Evolutionary conservation across 2,113 vertebrate species (phyloP).

Genomic region (Falcunculus frontatus): DNA sequence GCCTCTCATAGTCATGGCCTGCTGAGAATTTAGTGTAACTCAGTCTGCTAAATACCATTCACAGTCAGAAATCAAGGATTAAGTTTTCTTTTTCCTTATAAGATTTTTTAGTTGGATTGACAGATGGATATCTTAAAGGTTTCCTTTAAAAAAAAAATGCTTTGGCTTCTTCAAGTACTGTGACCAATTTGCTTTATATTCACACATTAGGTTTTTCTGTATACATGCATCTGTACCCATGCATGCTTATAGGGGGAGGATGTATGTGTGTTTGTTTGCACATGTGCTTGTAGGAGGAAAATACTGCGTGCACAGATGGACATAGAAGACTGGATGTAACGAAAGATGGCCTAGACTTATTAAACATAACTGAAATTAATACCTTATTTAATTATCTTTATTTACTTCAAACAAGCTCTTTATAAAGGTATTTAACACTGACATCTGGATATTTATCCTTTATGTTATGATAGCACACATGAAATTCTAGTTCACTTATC

Average conservation of each 20-base stretch:
- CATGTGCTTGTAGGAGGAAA: not conserved
- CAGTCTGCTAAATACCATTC: constrained; percentile 1
- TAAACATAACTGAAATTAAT: not conserved
- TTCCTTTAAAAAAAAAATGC: not conserved
- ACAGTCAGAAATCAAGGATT: not conserved
- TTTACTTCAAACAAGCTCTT: not conserved
- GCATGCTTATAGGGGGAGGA: not conserved
- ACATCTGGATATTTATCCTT: not conserved
- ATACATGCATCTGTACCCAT: not conserved
- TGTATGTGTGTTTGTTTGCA: not conserved
- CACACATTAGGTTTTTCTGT: not conserved
- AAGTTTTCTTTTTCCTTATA: not conserved
- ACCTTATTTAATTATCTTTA: not conserved
- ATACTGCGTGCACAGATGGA: not conserved
- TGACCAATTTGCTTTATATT: not conserved
- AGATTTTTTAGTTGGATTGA: not conserved
- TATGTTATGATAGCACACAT: not conserved
- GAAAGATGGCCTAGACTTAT: not conserved
- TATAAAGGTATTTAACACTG: not conserved
- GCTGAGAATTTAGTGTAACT: not conserved
- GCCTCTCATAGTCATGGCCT: not conserved
- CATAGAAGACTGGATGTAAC: not conserved
- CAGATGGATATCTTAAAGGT: not conserved
- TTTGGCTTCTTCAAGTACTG: not conserved
- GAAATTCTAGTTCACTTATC: not conserved